Evolutionary conservation across 2,113 vertebrate species (phyloP), one percentile per base, ranked within the genome.

Genomic region (Crotalus helleri): DNA sequence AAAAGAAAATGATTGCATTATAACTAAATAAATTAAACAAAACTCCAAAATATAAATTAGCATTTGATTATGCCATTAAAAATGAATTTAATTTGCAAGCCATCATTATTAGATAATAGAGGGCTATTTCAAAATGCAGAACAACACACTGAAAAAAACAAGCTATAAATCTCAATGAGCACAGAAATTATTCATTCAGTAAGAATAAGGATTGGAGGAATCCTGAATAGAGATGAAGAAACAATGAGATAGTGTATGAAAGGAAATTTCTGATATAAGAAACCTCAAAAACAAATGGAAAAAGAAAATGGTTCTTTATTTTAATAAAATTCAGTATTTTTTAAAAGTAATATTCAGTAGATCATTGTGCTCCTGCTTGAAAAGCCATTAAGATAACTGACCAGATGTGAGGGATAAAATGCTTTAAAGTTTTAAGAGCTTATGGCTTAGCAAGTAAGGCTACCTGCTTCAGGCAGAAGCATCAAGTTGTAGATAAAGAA

Each of bases 21-120:
- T 94, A 97, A 97, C 95, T 94, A 97, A 97, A 97, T 93, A 96
- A 98, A 98, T 98, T 97, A 97, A 98, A 97, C 96, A 97, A 97
- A 97, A 94, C 97, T 97, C 95, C 95, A 95, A 97, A 97, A 97
- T 97, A 98, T 98, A 98, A 98, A 98, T 98, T 98, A 98, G 97
- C 97, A 97, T 97, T 98, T 98, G 98, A 98, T 97, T 97, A 97
- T 96, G 96, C 97, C 95, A 97, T 97, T 98, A 98, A 97, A 97
- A 96, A 85, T 95, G 97, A 97, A 98, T 98, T 98, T 97, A 97
- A 98, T 98, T 98, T 97, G 95, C 94, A 97, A 97, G 93, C 96
- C 96, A 97, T 97, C 97, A 97, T 98, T 97, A 97, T 96, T 96
- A 97, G 97, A 96, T 97, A 97, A 98, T 98, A 98, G 98, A 98